These are phyloP conservation scores for Amphiura filiformis DNA, from an alignment of 35 echinoderm and acorn worm genomes.

Conservation along the genomic window DNA sequence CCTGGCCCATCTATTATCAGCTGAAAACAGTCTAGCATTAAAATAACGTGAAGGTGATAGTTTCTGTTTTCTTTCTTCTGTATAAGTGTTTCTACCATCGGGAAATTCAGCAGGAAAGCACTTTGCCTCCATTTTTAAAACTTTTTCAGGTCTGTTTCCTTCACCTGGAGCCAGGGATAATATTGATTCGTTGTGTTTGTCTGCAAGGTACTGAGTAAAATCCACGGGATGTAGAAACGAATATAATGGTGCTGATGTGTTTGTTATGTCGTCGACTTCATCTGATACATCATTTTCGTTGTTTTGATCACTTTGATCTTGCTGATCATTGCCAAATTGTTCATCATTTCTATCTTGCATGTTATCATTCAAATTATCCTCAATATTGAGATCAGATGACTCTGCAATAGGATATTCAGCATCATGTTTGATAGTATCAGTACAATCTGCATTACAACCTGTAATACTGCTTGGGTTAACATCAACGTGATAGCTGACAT, in stretches of 20 bases:
- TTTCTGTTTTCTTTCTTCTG: constrained; percentile 20
- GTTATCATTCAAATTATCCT: too few relatives aligned
- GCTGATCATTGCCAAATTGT: too few relatives aligned
- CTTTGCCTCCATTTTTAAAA: background rate
- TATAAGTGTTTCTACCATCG: background rate
- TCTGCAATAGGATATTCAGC: too few relatives aligned
- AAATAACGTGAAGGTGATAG: constrained; percentile 15
- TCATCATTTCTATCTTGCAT: too few relatives aligned
- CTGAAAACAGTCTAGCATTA: constrained; percentile 32
- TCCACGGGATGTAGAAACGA: background rate
- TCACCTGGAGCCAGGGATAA: background rate
- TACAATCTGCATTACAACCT: too few relatives aligned
- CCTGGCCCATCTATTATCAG: constrained; percentile 19
- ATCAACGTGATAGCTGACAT: background rate
- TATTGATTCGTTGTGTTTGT: background rate
- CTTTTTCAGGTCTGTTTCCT: background rate
- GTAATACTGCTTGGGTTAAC: too few relatives aligned
- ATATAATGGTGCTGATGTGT: background rate
- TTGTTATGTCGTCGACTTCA: background rate
- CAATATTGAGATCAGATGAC: too few relatives aligned
- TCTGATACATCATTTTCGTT: background rate
- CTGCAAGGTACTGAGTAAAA: background rate
- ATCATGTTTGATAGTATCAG: too few relatives aligned
- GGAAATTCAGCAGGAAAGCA: background rate
- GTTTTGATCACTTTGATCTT: too few relatives aligned